Conservation (phyloP, 2,888 invertebrate genomes). For the Dasypogon diadema region DNA sequence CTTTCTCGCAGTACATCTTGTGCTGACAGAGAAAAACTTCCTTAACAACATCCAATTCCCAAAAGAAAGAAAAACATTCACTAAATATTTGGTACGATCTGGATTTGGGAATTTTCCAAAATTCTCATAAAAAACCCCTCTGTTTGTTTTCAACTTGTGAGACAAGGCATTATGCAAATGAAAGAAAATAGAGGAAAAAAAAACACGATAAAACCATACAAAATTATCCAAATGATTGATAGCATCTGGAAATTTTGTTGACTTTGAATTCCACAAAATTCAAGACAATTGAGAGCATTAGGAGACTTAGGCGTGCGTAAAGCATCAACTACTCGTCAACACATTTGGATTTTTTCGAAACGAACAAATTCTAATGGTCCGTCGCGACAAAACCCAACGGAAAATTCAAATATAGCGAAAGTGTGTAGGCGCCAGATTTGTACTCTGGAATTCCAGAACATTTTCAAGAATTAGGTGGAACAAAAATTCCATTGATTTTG, state of each 20-base stretch:
- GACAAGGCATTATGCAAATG: background rate
- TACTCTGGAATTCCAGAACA: constrained; percentile 23
- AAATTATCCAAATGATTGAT: constrained; percentile 9
- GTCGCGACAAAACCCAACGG: background rate
- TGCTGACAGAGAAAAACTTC: no score
- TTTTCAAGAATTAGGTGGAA: constrained; percentile 18
- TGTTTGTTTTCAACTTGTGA: background rate
- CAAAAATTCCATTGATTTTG: constrained; percentile 37
- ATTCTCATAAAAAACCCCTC: background rate
- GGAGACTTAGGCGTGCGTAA: background rate
- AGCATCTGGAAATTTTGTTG: background rate
- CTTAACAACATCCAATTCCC: no score
- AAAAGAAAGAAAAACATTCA: no score
- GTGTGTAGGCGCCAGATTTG: constrained; percentile 14
- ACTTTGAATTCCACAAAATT: background rate
- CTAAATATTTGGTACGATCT: background rate
- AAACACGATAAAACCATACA: background rate
- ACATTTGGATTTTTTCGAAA: background rate
- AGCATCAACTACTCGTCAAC: constrained; percentile 19
- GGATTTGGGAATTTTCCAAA: background rate
- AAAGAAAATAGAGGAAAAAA: background rate
- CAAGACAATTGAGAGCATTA: background rate
- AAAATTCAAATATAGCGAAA: constrained; percentile 25
- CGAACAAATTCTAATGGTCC: background rate
- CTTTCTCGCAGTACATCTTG: no score